A percentile compares a stretch with the other conserved stretches of the same genome.
Conservation (phyloP, 2,113 vertebrate genomes). For the Ranitomeya imitator region DNA sequence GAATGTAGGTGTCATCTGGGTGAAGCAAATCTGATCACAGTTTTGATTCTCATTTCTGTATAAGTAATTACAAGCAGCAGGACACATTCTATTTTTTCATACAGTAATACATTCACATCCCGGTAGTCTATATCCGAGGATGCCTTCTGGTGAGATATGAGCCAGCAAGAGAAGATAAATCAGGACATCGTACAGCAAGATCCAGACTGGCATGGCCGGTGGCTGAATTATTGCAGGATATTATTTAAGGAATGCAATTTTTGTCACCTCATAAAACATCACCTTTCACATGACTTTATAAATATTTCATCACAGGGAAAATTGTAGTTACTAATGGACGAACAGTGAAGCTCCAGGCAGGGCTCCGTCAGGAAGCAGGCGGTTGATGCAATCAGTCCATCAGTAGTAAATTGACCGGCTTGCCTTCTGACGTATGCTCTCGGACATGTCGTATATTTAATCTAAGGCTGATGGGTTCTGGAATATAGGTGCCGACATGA, state of each 20-base stretch:
- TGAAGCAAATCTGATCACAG: neutral
- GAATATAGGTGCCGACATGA: neutral
- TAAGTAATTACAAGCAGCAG: neutral
- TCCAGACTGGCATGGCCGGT: neutral
- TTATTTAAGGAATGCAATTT: constrained; percentile 53
- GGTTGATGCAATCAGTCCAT: neutral
- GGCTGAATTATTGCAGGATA: constrained; percentile 51
- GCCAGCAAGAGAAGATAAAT: constrained; percentile 34
- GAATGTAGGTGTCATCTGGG: neutral
- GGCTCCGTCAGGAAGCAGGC: neutral
- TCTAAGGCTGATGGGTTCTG: neutral
- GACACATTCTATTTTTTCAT: constrained; percentile 6
- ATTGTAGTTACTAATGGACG: constrained; percentile 35
- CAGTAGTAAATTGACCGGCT: neutral
- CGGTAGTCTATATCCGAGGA: constrained; percentile 20
- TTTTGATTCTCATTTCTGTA: neutral
- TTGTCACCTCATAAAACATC: constrained; percentile 55
- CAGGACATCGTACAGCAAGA: constrained; percentile 19
- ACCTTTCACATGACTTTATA: constrained; percentile 52
- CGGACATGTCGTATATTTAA: too few relatives aligned
- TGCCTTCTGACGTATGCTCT: neutral
- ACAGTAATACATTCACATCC: constrained; percentile 16
- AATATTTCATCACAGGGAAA: constrained; percentile 52
- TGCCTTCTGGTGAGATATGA: constrained; percentile 19
- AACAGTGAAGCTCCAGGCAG: constrained; percentile 11